phyloP scores from a whole-genome alignment of 2,113 vertebrate genomes.

The Condylura cristata region DNA sequence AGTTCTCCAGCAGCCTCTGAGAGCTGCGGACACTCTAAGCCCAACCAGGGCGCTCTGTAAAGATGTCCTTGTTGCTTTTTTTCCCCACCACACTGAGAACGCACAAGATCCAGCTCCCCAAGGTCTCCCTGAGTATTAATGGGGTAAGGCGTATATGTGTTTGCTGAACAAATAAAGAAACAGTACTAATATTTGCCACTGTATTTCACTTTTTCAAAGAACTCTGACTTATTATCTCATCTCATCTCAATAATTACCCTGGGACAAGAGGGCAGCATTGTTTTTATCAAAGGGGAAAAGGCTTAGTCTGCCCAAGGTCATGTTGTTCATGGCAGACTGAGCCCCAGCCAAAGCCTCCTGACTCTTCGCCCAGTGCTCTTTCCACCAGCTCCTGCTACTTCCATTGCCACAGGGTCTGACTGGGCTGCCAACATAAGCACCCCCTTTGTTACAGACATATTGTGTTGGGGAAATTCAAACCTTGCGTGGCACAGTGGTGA shows the following conservation, averaged over 20 bases:
- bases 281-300: slow-evolving; percentile 10
- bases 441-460: background rate
- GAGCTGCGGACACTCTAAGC: background rate
- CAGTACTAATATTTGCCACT: background rate
- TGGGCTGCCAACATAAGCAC: slow-evolving; percentile 62
- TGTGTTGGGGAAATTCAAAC: slow-evolving; percentile 44
- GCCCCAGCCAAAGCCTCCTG: slow-evolving; percentile 35
- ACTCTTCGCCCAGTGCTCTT: slow-evolving; percentile 55
- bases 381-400: background rate
- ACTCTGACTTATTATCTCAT: slow-evolving; percentile 17
- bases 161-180: background rate
- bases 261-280: slow-evolving; percentile 25
- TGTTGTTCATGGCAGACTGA: slow-evolving; percentile 45
- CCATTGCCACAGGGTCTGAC: background rate
- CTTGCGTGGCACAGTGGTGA: background rate
- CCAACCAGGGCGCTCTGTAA: background rate
- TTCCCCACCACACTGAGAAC: background rate
- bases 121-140: background rate
- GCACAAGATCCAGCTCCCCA: background rate
- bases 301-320: slow-evolving; percentile 22
- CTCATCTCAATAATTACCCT: background rate
- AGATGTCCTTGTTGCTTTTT: background rate
- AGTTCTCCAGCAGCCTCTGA: background rate
- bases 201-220: slow-evolving; percentile 17
- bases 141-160: background rate